These are phyloP conservation scores for Danio tinwini DNA, from an alignment of 2,797 vertebrate genomes.

Conservation along the genomic window DNA sequence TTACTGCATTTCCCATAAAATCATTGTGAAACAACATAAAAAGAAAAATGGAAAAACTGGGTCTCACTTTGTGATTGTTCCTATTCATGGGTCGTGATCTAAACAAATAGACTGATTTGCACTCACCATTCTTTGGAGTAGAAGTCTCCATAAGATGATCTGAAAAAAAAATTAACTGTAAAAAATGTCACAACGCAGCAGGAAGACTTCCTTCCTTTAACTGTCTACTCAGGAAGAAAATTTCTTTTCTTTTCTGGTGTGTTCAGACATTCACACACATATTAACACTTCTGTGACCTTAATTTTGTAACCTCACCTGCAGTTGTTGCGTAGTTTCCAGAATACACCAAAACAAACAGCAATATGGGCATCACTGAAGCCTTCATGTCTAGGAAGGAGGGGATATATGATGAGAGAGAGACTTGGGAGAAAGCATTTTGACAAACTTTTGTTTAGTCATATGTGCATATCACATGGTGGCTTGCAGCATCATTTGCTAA, in stretches of 20 bases:
- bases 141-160: conserved; percentile 15
- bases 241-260: conserved; percentile 20
- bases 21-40: too few species aligned
- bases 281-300: background rate
- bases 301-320: conserved; percentile 55
- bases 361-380: conserved; percentile 63
- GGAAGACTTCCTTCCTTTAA: conserved; percentile 64
- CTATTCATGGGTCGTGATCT: too few species aligned
- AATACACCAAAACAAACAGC: conserved; percentile 63
- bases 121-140: background rate
- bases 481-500: background rate
- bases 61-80: too few species aligned
- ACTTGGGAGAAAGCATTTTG: background rate
- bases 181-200: conserved; percentile 46
- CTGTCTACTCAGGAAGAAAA: conserved; percentile 57
- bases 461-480: conserved; percentile 1
- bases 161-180: conserved; percentile 25
- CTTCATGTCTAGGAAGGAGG: conserved; percentile 73
- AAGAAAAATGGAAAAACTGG: too few species aligned
- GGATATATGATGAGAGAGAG: conserved; percentile 36
- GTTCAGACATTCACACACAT: background rate
- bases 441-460: conserved; percentile 12
- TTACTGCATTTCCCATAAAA: too few species aligned
- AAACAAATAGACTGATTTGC: too few species aligned
- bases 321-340: conserved; percentile 61